These are phyloP conservation scores for Aricia artaxerxes DNA, from an alignment of 2,888 invertebrate species.

Conservation along the genomic window DNA sequence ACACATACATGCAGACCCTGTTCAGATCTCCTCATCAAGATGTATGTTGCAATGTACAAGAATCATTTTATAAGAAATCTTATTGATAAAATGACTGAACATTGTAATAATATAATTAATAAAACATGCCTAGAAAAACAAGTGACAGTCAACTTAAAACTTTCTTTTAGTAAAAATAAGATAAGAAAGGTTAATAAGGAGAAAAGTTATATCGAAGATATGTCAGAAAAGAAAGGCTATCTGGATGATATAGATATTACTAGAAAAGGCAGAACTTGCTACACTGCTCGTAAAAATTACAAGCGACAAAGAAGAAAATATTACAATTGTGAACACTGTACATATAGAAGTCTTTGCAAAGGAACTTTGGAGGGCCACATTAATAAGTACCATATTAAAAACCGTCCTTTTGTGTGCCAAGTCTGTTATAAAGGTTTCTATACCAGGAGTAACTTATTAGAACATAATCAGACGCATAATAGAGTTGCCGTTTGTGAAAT, in stretches of 20 bases:
- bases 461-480: constrained; percentile 52
- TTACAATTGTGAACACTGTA: constrained; percentile 51
- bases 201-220: not conserved
- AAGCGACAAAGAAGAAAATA: constrained; percentile 40
- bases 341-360: constrained; percentile 52
- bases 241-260: not conserved
- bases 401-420: constrained; percentile 52
- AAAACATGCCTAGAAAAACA: not conserved
- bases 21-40: constrained; percentile 47
- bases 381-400: constrained; percentile 55
- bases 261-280: not conserved
- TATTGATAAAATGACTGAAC: constrained; percentile 37
- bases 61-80: constrained; percentile 44
- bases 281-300: constrained; percentile 35
- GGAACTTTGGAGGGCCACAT: constrained; percentile 55
- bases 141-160: not conserved
- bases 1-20: constrained; percentile 51
- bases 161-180: not conserved
- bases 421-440: constrained; percentile 58
- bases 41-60: constrained; percentile 48
- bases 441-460: constrained; percentile 56
- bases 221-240: not conserved
- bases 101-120: not conserved
- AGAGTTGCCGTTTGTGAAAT: constrained; percentile 54
- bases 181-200: not conserved